Evolutionary conservation across 2,888 invertebrate genomes (phyloP), one percentile per base, ranked within the genome.

Genomic region (Dryadula phaetusa): DNA sequence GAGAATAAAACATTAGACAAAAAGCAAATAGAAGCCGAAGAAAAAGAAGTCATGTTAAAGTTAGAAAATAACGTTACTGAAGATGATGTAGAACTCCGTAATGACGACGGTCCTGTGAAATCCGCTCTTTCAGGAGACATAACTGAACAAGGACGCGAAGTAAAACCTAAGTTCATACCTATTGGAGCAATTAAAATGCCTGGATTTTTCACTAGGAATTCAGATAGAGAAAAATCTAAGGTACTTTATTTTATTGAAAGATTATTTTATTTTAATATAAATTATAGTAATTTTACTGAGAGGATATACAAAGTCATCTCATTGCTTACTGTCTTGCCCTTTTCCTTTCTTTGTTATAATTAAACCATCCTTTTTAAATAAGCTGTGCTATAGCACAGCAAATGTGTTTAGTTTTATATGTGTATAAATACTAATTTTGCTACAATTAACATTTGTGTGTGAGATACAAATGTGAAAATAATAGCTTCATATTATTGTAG

Each of bases 101-200:
- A 82, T 63, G 94, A 94, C 60, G 94, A 87, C 44, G 90, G 90
- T 0, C 85, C 85, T 10, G 90, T 89, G 42, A 90, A 90, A 74
- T 91, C 94, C 7, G 94, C 94, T 47, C 85, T 92, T n/a, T 90
- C 88, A 2, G 92, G 93, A 16, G 90, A 90, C 69, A 93, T 94
- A 20, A 94, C 93, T 6, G 94, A 95, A 75, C 95, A 95, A 75
- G 96, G 95, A 60, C 94, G 95, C 70, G 96, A 96, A 87, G 96
- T 96, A 37, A 95, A 95, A 80, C 96, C 96, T 67, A 96, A 95
- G 83, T 97, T 96, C 83, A 96, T 97, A 77, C 97, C 97, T 4
- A 97, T 97, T 78, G 97, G 97, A 60, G 97, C 96, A n/a, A 96
- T 97, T 73, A 96, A 97, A 89, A 95, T 97, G 95, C 97, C 97